Percentiles rank a stretch among this genome's conserved stretches.
Conservation (phyloP, 2,797 vertebrate genomes). For the Thalassophryne amazonica region DNA sequence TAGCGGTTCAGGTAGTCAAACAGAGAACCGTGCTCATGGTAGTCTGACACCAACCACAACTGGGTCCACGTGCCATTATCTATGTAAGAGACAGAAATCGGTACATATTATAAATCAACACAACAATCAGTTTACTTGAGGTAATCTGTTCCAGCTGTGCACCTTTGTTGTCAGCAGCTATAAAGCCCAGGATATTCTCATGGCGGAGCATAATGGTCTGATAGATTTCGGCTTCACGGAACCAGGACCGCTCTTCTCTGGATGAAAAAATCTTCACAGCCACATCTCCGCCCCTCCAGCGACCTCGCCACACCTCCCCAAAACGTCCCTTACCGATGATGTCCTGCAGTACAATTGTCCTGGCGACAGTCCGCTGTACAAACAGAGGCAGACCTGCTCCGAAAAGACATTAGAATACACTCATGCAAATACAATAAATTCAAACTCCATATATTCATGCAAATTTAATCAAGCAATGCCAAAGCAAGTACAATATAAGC, state of each 20-base stretch:
- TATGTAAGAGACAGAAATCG: constrained; percentile 11
- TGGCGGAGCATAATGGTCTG: constrained; percentile 95
- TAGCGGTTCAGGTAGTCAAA: constrained; percentile 93
- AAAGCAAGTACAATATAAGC: neutral
- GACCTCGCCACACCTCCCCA: constrained; percentile 93
- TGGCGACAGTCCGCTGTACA: constrained; percentile 91
- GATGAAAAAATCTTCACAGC: constrained; percentile 97
- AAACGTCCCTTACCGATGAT: constrained; percentile 95
- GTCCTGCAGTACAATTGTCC: constrained; percentile 94
- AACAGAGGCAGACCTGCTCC: constrained; percentile 87
- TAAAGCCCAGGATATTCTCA: constrained; percentile 94
- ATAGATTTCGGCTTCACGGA: constrained; percentile 94
- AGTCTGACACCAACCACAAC: constrained; percentile 94
- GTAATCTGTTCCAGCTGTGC: neutral
- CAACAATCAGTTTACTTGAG: neutral
- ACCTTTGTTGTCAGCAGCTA: constrained; percentile 97
- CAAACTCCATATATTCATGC: neutral
- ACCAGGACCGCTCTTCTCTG: constrained; percentile 94
- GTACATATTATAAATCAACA: neutral
- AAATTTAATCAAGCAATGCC: neutral
- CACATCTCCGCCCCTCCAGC: constrained; percentile 92
- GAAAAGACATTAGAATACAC: neutral
- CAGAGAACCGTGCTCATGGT: constrained; percentile 92
- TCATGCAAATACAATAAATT: neutral
- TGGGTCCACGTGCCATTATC: constrained; percentile 98